phyloP scores from a whole-genome alignment of 2,888 invertebrate species.

The Caenorhabditis parvicauda region DNA sequence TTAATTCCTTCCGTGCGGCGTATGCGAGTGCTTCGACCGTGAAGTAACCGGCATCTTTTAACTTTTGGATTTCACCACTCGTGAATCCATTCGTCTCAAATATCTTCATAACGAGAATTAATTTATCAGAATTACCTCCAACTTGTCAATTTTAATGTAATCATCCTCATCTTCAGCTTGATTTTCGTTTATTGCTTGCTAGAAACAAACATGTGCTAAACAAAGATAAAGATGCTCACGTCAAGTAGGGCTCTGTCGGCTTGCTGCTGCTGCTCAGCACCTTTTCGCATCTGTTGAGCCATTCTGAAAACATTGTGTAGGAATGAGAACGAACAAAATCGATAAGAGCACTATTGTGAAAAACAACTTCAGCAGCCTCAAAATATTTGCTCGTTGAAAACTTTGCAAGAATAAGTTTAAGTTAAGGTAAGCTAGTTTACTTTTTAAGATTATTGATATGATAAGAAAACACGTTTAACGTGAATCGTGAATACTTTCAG shows the following conservation, averaged over 20 bases:
- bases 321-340: no score
- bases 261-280: constrained; percentile 23
- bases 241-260: constrained; percentile 25
- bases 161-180: constrained; percentile 33
- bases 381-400: no score
- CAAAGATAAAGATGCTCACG: constrained; percentile 2
- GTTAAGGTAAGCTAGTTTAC: no score
- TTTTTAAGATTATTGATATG: no score
- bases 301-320: no score
- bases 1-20: constrained; percentile 85
- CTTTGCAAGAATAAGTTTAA: no score
- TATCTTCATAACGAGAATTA: background rate
- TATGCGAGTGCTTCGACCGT: constrained; percentile 92
- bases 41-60: constrained; percentile 87
- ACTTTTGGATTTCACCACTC: constrained; percentile 79
- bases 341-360: no score
- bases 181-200: constrained; percentile 23
- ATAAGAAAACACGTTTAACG: no score
- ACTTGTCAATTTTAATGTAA: constrained; percentile 39
- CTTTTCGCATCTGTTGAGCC: no score
- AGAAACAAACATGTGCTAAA: background rate
- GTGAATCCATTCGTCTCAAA: constrained; percentile 51
- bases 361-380: no score
- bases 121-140: constrained; percentile 22
- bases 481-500: no score